Evolutionary conservation across 2,888 invertebrate species (phyloP), one percentile per base, ranked within the genome.

Genomic region (Zygaena filipendulae): DNA sequence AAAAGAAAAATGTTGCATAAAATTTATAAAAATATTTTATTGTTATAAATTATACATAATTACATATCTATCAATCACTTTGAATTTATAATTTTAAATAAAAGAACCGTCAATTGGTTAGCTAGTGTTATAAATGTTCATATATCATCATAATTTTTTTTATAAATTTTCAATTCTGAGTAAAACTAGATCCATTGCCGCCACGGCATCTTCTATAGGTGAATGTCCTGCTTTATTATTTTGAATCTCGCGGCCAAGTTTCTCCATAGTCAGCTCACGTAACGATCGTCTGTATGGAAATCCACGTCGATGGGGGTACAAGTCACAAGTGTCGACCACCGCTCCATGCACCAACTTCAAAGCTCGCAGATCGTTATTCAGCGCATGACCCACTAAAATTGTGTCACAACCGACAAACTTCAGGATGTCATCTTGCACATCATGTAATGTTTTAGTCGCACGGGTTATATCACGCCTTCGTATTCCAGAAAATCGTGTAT

Each of bases 191-290:
- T 97, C 92, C 75, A 97, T 85, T 43, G 93, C 93, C 7, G 93
- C 88, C 19, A 85, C 82, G 1, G 98, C 95, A 63, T 99, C 99
- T 67, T 99, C 98, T 32, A 87, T 83, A 39, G 95, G 93, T 66
- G 95, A 92, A 75, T 99, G 99, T 3, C 95, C 86, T 45, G 81
- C 81, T 46, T 59, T 60, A 30, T 69, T 61, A 54, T 72, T 79
- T 61, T 99, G 98, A 32, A 99, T 97, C 36, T 88, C 87, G 36
- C 88, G 87, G 26, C 88, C 84, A 21, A 98, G 80, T 39, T 86
- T 77, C 19, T 86, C 87, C 23, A 84, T 82, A 10, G 88, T 87
- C 4, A 99, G 79, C 14, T 85, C 87, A 39, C 90, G 89, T 33
- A 99, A 77, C 6, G 96, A 94, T 30, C 89, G 82, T 29, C 95